phyloP scores from a whole-genome alignment of 2,113 vertebrate genomes.

The Oreochromis niloticus region DNA sequence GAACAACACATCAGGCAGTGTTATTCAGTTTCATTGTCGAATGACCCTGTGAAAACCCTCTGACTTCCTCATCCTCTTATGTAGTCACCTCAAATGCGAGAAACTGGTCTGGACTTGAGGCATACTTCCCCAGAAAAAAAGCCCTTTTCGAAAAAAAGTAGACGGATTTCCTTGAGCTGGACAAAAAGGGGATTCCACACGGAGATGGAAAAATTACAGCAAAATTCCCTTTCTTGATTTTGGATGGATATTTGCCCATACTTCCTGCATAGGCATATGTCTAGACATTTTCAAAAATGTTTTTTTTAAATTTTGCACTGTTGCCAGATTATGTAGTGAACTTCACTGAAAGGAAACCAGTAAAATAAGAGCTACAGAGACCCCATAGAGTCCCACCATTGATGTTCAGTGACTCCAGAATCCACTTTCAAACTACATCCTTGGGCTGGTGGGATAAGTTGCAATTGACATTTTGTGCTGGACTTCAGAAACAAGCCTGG shows the following conservation, averaged over 20 bases:
- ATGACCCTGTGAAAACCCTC: neutral
- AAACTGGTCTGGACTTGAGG: neutral
- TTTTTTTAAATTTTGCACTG: neutral
- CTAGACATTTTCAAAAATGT: neutral
- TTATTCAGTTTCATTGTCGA: neutral
- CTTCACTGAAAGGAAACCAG: neutral
- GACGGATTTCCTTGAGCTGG: slow-evolving; percentile 28
- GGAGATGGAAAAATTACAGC: neutral
- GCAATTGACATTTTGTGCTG: slow-evolving; percentile 77
- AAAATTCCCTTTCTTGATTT: neutral
- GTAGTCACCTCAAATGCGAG: neutral
- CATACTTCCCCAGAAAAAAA: slow-evolving; percentile 43
- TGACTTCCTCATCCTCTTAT: slow-evolving; percentile 17
- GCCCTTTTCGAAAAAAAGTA: neutral
- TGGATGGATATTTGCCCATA: neutral
- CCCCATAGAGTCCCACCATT: slow-evolving; percentile 51
- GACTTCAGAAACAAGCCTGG: slow-evolving; percentile 78
- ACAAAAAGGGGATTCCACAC: slow-evolving; percentile 30
- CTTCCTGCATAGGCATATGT: neutral
- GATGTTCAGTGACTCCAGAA: slow-evolving; percentile 68
- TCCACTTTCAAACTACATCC: slow-evolving; percentile 74
- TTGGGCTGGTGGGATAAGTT: slow-evolving; percentile 75
- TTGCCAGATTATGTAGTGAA: neutral
- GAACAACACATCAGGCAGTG: neutral
- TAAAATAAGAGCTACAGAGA: slow-evolving; percentile 33